Conservation (phyloP, 2,888 invertebrate species). For the Luperina nickerlii region DNA sequence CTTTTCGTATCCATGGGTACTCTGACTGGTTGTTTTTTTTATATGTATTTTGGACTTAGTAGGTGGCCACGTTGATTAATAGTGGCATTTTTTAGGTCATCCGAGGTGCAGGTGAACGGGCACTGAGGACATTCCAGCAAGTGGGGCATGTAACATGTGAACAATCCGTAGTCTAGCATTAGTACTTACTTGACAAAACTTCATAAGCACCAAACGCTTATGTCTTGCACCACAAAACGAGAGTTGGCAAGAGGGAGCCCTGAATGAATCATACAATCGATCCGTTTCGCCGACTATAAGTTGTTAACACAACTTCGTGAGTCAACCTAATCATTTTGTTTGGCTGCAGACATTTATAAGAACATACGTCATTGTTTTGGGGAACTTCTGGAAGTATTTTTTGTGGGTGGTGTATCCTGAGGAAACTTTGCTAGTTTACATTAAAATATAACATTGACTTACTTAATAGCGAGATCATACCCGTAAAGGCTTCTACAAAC, state of each 20-base stretch:
- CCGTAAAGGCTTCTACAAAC: too few species aligned
- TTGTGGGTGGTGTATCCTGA: background rate
- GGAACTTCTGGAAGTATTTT: background rate
- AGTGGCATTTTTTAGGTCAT: too few species aligned
- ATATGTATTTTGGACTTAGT: too few species aligned
- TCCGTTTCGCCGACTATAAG: constrained; percentile 67
- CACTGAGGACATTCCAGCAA: too few species aligned
- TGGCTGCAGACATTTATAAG: constrained; percentile 28
- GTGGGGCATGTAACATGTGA: background rate
- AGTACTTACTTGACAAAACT: background rate
- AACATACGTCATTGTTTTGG: constrained; percentile 12
- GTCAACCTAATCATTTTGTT: constrained; percentile 59
- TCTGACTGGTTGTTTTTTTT: too few species aligned
- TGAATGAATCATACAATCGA: constrained; percentile 79
- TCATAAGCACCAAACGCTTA: background rate
- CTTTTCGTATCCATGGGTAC: too few species aligned
- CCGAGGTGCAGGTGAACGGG: too few species aligned
- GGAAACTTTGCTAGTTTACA: background rate
- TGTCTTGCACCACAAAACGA: constrained; percentile 49
- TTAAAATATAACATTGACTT: background rate
- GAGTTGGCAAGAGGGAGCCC: constrained; percentile 54
- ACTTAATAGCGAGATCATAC: background rate
- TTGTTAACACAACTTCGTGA: constrained; percentile 70
- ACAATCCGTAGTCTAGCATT: background rate
- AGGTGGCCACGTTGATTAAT: too few species aligned